These are phyloP conservation scores for Siphamia tubifer DNA, from an alignment of 2,113 vertebrate species.

Conservation along the genomic window DNA sequence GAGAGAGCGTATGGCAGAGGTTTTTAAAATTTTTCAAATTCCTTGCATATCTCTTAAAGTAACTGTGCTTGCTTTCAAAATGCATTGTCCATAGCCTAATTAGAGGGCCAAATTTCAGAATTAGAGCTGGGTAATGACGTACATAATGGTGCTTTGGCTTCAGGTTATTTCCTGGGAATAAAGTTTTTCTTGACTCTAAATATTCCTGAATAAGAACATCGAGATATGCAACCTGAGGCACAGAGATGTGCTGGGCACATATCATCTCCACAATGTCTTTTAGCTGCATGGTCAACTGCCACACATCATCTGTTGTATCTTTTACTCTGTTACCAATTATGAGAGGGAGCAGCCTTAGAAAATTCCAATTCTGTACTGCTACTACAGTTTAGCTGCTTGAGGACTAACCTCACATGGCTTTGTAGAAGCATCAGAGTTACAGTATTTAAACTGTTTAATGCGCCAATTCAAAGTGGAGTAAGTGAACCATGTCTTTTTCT, in stretches of 20 bases:
- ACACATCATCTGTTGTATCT: background rate
- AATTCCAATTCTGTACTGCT: constrained; percentile 1
- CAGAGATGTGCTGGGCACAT: constrained; percentile 3
- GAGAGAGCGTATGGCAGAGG: background rate
- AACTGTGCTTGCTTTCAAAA: constrained; percentile 15
- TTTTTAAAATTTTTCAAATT: background rate
- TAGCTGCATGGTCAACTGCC: background rate
- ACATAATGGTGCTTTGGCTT: constrained; percentile 2
- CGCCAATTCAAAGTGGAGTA: constrained; percentile 22
- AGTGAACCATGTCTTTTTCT: constrained; percentile 24
- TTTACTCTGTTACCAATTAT: constrained; percentile 17
- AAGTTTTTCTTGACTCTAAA: constrained; percentile 7
- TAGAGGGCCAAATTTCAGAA: constrained; percentile 10
- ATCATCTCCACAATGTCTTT: constrained; percentile 10
- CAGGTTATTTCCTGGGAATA: background rate
- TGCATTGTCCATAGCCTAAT: constrained; percentile 3
- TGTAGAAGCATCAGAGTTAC: background rate
- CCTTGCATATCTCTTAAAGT: constrained; percentile 9
- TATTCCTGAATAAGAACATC: constrained; percentile 28
- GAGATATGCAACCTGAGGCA: constrained; percentile 17
- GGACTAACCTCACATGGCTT: background rate
- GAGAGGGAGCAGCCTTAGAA: background rate
- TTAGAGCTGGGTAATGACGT: background rate
- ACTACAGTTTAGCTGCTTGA: background rate
- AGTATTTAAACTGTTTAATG: constrained; percentile 45